These are phyloP conservation scores for Mola mola DNA, from an alignment of 2,113 vertebrate species.

Conservation along the genomic window DNA sequence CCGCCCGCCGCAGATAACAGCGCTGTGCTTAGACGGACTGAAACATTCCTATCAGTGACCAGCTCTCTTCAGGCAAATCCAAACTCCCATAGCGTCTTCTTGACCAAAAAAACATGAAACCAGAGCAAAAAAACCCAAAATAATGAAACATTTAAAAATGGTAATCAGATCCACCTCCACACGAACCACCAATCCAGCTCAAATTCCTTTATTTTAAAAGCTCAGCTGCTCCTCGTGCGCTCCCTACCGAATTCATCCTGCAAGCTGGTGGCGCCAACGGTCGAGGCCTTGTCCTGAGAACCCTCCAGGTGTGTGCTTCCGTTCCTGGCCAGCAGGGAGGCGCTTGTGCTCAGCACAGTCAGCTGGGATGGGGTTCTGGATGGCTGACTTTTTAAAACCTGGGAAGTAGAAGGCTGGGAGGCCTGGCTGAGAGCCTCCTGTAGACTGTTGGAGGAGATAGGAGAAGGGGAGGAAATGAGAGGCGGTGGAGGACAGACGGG, in stretches of 20 bases:
- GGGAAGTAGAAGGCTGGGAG: slow-evolving; percentile 90
- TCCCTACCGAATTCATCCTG: slow-evolving; percentile 94
- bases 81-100: not conserved
- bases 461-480: slow-evolving; percentile 58
- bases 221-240: not conserved
- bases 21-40: slow-evolving; percentile 19
- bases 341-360: slow-evolving; percentile 93
- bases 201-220: slow-evolving; percentile 4
- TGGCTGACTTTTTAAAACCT: slow-evolving; percentile 94
- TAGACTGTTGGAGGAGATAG: slow-evolving; percentile 88
- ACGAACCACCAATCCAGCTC: not conserved
- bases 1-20: slow-evolving; percentile 33
- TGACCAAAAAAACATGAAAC: not conserved
- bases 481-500: slow-evolving; percentile 29
- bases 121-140: not conserved
- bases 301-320: slow-evolving; percentile 97
- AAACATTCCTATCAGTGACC: slow-evolving; percentile 15
- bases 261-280: slow-evolving; percentile 93
- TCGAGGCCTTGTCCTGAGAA: slow-evolving; percentile 93
- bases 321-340: slow-evolving; percentile 99
- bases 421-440: slow-evolving; percentile 96
- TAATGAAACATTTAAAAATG: not conserved
- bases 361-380: slow-evolving; percentile 93
- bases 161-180: not conserved
- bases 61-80: slow-evolving; percentile 14